Percentiles rank a stretch among this genome's conserved stretches.
Evolutionary conservation across 2,797 vertebrate species (phyloP).

Genomic region (Smutsia gigantea): DNA sequence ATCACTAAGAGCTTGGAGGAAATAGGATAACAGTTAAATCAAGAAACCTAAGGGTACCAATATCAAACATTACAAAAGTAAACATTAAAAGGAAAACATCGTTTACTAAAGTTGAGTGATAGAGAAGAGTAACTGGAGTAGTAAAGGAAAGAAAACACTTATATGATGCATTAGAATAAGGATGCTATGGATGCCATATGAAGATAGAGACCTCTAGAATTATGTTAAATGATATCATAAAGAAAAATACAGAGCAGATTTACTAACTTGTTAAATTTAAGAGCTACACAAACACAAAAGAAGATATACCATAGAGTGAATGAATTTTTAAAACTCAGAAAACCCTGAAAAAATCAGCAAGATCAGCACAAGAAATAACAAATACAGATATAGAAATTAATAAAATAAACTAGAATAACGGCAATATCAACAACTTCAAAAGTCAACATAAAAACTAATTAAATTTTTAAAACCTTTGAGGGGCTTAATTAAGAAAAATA

Average conservation of each 20-base stretch:
- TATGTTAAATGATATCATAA: background rate
- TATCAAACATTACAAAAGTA: background rate
- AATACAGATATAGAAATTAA: background rate
- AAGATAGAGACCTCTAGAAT: background rate
- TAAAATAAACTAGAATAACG: background rate
- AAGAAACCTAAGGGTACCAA: background rate
- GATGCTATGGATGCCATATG: background rate
- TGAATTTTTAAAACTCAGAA: background rate
- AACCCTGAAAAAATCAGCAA: background rate
- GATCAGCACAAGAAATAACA: background rate
- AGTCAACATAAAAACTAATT: background rate
- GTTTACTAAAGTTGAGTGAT: background rate
- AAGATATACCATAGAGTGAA: background rate
- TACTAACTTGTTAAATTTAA: background rate
- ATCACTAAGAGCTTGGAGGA: background rate
- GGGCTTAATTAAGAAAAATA: background rate
- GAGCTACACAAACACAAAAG: background rate
- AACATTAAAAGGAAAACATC: background rate
- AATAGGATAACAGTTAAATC: background rate
- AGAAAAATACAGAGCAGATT: background rate
- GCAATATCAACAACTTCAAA: background rate
- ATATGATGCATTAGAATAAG: background rate
- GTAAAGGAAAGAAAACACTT: background rate
- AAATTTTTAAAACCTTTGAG: background rate
- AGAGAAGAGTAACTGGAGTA: background rate